These are phyloP conservation scores for Coleophora deauratella DNA, from an alignment of 2,888 invertebrate species.

Conservation along the genomic window DNA sequence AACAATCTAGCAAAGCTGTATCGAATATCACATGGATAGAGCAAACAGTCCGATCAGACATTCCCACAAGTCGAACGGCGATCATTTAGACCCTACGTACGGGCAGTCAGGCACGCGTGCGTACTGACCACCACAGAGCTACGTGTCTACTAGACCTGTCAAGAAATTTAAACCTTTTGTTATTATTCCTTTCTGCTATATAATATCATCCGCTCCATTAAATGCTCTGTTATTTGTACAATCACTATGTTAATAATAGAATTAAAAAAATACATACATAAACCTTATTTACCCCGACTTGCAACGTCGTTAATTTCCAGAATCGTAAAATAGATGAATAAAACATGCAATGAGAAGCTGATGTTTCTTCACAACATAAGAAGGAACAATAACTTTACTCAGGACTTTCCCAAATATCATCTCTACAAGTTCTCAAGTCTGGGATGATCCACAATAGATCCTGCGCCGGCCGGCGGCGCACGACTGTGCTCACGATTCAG, in stretches of 20 bases:
- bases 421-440: constrained; percentile 42
- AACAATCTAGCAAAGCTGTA: too few relatives aligned
- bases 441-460: constrained; percentile 68
- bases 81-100: constrained; percentile 33
- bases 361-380: too few relatives aligned
- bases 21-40: constrained; percentile 3
- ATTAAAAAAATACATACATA: too few relatives aligned
- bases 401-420: not conserved
- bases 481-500: constrained; percentile 72
- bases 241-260: too few relatives aligned
- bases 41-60: constrained; percentile 31
- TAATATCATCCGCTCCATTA: too few relatives aligned
- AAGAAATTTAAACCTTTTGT: not conserved
- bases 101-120: constrained; percentile 63
- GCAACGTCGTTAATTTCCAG: too few relatives aligned
- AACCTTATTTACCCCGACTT: too few relatives aligned
- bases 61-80: constrained; percentile 49
- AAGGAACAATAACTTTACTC: too few relatives aligned
- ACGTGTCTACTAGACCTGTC: constrained; percentile 24
- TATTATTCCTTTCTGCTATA: too few relatives aligned
- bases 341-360: too few relatives aligned
- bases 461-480: constrained; percentile 63
- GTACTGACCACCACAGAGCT: constrained; percentile 29
- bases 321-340: too few relatives aligned
- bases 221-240: too few relatives aligned